Evolutionary conservation across 2,113 vertebrate genomes (phyloP), one percentile per base, ranked within the genome.

Genomic region (Gobio gobio): DNA sequence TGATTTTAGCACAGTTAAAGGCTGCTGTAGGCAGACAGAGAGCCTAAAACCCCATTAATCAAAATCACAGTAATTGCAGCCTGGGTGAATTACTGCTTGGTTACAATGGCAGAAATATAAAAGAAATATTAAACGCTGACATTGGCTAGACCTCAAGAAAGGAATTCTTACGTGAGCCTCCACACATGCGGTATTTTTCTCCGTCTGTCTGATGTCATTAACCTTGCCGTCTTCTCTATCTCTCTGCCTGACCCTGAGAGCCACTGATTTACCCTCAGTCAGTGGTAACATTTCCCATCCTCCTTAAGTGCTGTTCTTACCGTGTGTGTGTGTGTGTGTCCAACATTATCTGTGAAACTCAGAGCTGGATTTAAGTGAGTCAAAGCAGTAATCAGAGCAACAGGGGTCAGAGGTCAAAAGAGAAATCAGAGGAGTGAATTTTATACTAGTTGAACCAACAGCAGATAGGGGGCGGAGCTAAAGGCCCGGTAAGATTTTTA

Each of bases 291-390:
- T 79, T 63, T 79, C 13, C 22, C 12, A 45, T 78, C 77, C 33
- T 56, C 16, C 51, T 77, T 77, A 77, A 77, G 51, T 77, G 75
- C 29, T 58, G 51, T 58, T 77, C 51, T n/a, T 77, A 58, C 75
- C 58, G 22, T 45, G 58, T 40, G 51, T 58, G 54, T 43, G 47
- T 49, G 47, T 54, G 51, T 56, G 54, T 56, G 54, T 22, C 8
- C 56, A 45, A 13, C 45, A 36, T 79, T 63, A 61, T 63, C 33
- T 59, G 5, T n/a, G 29, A 56, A 33, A n/a, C 54, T 24, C n/a
- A 63, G 58, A 79, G 33, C 49, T 40, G 18, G 26, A 2, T 12
- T 56, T 77, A 10, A 75, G 7, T 56, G 45, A 2, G 49, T 54
- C 49, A 33, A 33, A 20, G 9, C 24, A 20, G 33, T 68, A 70